phyloP scores from a whole-genome alignment of 2,888 invertebrate genomes.

The Epirrhoe alternata region DNA sequence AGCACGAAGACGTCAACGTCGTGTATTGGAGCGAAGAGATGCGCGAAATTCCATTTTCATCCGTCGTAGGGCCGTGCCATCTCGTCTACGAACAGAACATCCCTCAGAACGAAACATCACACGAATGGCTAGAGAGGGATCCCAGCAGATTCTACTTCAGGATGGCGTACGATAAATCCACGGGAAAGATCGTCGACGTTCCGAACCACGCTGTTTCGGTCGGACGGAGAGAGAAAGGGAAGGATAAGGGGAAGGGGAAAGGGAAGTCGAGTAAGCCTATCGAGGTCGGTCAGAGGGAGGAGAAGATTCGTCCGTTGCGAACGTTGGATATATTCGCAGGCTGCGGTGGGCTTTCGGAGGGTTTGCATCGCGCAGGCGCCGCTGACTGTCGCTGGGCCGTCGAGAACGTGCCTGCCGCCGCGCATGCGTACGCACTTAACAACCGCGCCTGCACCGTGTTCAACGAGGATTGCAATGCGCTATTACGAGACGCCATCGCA shows the following conservation, averaged over 20 bases:
- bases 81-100: conserved; percentile 87
- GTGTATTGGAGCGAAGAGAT: conserved; percentile 92
- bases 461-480: conserved; percentile 91
- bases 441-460: conserved; percentile 90
- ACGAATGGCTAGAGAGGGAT: conserved; percentile 87
- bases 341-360: conserved; percentile 93
- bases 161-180: conserved; percentile 86
- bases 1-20: conserved; percentile 89
- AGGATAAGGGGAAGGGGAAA: conserved; percentile 71
- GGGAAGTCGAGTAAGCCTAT: conserved; percentile 79
- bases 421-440: conserved; percentile 91
- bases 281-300: conserved; percentile 56
- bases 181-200: conserved; percentile 85
- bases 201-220: conserved; percentile 85
- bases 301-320: conserved; percentile 81
- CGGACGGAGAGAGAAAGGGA: conserved; percentile 86
- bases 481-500: conserved; percentile 89
- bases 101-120: conserved; percentile 75
- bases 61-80: conserved; percentile 89
- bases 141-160: conserved; percentile 91
- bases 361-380: conserved; percentile 88
- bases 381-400: conserved; percentile 92
- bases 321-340: conserved; percentile 94
- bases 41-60: conserved; percentile 83
- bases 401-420: conserved; percentile 91